Evolutionary conservation across 2,113 vertebrate genomes (phyloP).

Genomic region (Ageneiosus marmoratus): DNA sequence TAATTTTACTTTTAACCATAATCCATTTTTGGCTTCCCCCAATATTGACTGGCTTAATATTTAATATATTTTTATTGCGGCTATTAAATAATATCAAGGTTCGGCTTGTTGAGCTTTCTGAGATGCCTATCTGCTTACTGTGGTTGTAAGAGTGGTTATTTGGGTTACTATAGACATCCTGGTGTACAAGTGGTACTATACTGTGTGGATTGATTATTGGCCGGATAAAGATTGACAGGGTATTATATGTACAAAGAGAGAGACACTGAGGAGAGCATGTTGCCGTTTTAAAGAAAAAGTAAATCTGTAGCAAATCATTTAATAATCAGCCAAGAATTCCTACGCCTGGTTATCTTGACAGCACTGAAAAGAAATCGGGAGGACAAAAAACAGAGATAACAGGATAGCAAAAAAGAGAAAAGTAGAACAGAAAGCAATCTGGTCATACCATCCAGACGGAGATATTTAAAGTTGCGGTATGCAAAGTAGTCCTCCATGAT

Average conservation of each 20-base stretch:
- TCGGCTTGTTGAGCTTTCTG: not conserved
- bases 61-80: not conserved
- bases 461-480: slow-evolving; percentile 94
- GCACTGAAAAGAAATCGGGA: not conserved
- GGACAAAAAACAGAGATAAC: not conserved
- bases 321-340: not conserved
- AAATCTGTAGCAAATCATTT: not conserved
- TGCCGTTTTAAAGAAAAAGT: not conserved
- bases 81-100: too few relatives aligned
- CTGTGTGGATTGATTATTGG: not conserved
- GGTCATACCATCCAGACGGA: slow-evolving; percentile 90
- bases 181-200: not conserved
- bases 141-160: not conserved
- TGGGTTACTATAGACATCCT: not conserved
- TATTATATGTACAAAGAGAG: not conserved
- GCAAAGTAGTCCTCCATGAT: slow-evolving; percentile 99
- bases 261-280: not conserved
- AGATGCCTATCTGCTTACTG: not conserved
- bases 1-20: not conserved
- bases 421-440: too few relatives aligned
- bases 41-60: not conserved
- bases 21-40: not conserved
- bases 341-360: not conserved
- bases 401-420: not conserved
- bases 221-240: not conserved